Evolutionary conservation across 2,888 invertebrate genomes (phyloP).

Genomic region (Zaprionus bogoriensis): DNA sequence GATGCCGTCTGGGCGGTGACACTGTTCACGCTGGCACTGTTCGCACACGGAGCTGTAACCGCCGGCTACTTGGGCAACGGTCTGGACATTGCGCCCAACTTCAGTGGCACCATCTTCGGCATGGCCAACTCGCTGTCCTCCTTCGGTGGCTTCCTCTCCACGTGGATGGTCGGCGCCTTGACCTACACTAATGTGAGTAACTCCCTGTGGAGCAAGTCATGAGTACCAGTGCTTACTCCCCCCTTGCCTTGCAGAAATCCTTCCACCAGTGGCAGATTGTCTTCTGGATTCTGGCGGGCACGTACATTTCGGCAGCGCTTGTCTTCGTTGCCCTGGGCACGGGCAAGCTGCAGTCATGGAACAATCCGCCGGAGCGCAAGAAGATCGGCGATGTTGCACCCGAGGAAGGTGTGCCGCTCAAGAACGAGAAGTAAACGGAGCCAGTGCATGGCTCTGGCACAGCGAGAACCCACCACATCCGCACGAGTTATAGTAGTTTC

Average conservation of each 20-base stretch:
- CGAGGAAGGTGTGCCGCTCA: slow-evolving; percentile 83
- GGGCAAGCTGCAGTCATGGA: slow-evolving; percentile 86
- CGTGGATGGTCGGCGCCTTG: slow-evolving; percentile 90
- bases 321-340: slow-evolving; percentile 86
- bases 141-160: slow-evolving; percentile 91
- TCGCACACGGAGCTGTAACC: slow-evolving; percentile 93
- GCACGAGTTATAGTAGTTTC: slow-evolving; percentile 72
- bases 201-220: no score
- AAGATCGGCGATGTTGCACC: slow-evolving; percentile 64
- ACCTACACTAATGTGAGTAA: slow-evolving; percentile 88
- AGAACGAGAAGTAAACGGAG: slow-evolving; percentile 70
- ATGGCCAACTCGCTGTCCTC: slow-evolving; percentile 94
- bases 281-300: slow-evolving; percentile 90
- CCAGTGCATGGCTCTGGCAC: neutral
- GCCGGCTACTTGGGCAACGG: slow-evolving; percentile 94
- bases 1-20: slow-evolving; percentile 88
- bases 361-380: slow-evolving; percentile 82
- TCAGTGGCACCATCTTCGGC: slow-evolving; percentile 94
- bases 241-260: slow-evolving; percentile 85
- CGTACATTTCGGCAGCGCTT: slow-evolving; percentile 87
- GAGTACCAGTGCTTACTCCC: neutral
- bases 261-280: slow-evolving; percentile 91
- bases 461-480: slow-evolving; percentile 52
- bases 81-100: slow-evolving; percentile 94
- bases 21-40: slow-evolving; percentile 91